Conservation (phyloP, 2,113 vertebrate species). For the Platycercus adscitus region DNA sequence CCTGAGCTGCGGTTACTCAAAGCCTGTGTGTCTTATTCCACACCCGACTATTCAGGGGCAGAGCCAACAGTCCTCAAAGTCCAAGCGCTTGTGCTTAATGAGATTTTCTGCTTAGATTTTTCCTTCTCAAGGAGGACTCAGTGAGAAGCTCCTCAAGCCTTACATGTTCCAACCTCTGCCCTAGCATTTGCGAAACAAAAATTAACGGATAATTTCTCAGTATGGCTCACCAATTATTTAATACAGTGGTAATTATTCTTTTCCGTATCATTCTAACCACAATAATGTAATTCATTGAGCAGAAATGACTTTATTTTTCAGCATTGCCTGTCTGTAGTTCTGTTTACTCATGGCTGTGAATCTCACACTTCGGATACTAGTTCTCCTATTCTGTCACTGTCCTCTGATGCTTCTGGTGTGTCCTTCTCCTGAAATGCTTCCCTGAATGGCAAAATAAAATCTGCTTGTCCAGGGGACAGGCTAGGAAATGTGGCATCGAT, state of each 20-base stretch:
- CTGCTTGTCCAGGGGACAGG: slow-evolving; percentile 69
- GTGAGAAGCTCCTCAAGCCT: neutral
- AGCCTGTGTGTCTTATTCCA: neutral
- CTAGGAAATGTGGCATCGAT: slow-evolving; percentile 71
- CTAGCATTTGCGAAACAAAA: neutral
- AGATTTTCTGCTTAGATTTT: neutral
- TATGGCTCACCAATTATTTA: neutral
- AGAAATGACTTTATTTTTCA: slow-evolving; percentile 11
- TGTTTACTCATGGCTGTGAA: neutral
- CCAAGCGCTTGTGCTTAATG: neutral
- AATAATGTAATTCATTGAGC: neutral
- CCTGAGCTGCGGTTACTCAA: neutral
- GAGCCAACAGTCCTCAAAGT: neutral
- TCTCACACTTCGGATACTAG: neutral
- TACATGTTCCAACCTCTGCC: neutral
- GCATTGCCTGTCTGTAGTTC: neutral
- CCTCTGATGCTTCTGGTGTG: neutral
- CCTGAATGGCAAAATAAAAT: slow-evolving; percentile 76
- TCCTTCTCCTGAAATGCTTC: slow-evolving; percentile 14
- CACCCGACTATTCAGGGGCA: neutral
- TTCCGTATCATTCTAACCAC: neutral
- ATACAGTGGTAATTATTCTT: neutral
- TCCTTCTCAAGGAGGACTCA: neutral
- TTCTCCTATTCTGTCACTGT: neutral
- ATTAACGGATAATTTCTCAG: neutral